Base-by-base conservation (phyloP, 2,888 invertebrate genomes). In the Argynnis bischoffii region DNA sequence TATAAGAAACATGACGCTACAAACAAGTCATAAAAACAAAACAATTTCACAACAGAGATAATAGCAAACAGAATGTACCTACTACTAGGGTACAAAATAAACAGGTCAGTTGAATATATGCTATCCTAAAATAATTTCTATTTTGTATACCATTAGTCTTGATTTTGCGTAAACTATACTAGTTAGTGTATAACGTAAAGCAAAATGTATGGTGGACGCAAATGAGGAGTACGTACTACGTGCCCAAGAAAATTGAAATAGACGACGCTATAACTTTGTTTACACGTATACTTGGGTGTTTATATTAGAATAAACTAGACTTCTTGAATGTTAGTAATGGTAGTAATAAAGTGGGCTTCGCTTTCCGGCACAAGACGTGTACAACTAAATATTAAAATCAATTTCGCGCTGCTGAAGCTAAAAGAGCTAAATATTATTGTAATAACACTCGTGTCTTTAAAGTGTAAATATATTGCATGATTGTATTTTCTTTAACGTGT, bases 201-300 rank as follows among this genome's bases (percentile, higher is more conserved):
- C 80, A 81, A 81, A 88, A 90, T 81, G 83, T 89, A 90, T 85
- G 80, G 85, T 80, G 76, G 81, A 84, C 82, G 83, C 85, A 90
- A 90, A 91, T 88, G 85, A 89, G 84, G 78, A 84, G 78, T 82
- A 82, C 76, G 72, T 73, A 76, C 75, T 75, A 71, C 73, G 74
- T 72, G 73, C 69, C 71, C 68, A 69, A 74, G 75, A 75, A 75
- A 75, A 77, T 78, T 79, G 77, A 77, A 81, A 78, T 69, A 73
- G 71, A 77, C 75, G 77, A 69, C 67, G 72, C 69, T 70, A 73
- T 76, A 77, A 76, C 68, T 77, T 74, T 79, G 78, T 80, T 69
- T 63, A 67, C 66, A 69, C 69, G 60, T 70, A 70, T 66, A 69
- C 67, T 69, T 67, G 57, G 53, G 16, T 71, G 60, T 67, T 46